These are phyloP conservation scores for Selene dorsalis DNA, from an alignment of 2,797 vertebrate genomes.

Conservation along the genomic window DNA sequence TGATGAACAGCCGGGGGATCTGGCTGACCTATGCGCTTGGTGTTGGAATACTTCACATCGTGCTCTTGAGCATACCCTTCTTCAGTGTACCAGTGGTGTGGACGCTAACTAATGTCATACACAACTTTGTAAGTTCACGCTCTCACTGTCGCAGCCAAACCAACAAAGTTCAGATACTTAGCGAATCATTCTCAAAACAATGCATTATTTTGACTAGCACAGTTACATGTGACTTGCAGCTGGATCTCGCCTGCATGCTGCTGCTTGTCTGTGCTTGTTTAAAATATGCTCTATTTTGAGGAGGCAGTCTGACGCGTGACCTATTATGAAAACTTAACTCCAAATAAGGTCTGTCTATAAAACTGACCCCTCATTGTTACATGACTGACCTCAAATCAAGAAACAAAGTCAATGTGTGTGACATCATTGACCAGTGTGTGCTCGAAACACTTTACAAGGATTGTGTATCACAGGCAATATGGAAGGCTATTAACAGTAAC, in stretches of 20 bases:
- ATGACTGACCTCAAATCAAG: constrained; percentile 46
- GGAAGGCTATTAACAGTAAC: constrained; percentile 64
- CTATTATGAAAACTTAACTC: constrained; percentile 52
- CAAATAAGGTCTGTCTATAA: constrained; percentile 35
- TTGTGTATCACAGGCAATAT: constrained; percentile 56
- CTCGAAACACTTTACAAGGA: constrained; percentile 46
- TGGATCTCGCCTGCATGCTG: neutral
- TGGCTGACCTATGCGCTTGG: constrained; percentile 96
- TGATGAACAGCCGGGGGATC: constrained; percentile 98
- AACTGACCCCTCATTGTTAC: constrained; percentile 59
- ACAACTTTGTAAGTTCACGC: constrained; percentile 92
- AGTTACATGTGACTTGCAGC: neutral
- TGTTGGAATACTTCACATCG: constrained; percentile 95
- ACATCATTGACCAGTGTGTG: constrained; percentile 54
- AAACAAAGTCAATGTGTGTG: constrained; percentile 66
- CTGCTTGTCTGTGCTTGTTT: neutral
- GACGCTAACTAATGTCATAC: constrained; percentile 97
- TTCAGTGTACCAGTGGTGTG: constrained; percentile 96
- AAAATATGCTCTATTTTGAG: constrained; percentile 42
- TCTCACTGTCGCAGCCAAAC: neutral
- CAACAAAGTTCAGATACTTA: neutral
- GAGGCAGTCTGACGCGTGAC: constrained; percentile 26
- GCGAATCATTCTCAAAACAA: neutral
- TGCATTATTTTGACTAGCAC: neutral
- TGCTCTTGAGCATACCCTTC: constrained; percentile 97